Evolutionary conservation across 2,888 invertebrate genomes (phyloP).

Genomic region (Pomacea canaliculata): DNA sequence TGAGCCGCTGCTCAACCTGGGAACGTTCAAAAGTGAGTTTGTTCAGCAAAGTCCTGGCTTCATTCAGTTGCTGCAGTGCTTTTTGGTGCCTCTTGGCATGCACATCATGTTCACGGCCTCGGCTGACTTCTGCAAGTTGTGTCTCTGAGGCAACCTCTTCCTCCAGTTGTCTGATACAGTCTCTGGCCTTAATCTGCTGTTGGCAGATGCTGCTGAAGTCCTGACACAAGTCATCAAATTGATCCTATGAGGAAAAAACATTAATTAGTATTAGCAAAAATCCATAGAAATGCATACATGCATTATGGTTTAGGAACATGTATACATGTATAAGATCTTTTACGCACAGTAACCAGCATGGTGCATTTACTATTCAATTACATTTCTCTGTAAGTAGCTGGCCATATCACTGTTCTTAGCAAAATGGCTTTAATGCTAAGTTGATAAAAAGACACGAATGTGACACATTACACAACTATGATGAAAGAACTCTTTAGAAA

Average conservation of each 20-base stretch:
- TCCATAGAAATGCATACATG: not conserved
- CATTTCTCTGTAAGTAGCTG: too few relatives aligned
- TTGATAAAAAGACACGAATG: too few relatives aligned
- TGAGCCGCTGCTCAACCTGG: constrained; percentile 43
- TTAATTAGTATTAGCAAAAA: not conserved
- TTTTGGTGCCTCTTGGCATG: constrained; percentile 33
- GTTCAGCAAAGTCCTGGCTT: constrained; percentile 40
- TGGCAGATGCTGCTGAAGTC: constrained; percentile 57
- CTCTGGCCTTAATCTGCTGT: constrained; percentile 43
- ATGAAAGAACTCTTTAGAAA: too few relatives aligned
- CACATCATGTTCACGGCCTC: constrained; percentile 38
- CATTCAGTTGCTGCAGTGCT: constrained; percentile 37
- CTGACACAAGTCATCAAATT: constrained; percentile 53
- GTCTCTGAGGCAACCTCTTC: constrained; percentile 45
- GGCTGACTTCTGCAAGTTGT: constrained; percentile 40
- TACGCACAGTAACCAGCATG: too few relatives aligned
- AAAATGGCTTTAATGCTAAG: too few relatives aligned
- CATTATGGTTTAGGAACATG: too few relatives aligned
- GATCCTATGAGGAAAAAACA: constrained; percentile 40
- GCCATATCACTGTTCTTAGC: too few relatives aligned
- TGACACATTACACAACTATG: too few relatives aligned
- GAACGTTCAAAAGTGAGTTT: constrained; percentile 50
- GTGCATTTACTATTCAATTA: too few relatives aligned
- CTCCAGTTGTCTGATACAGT: constrained; percentile 44
- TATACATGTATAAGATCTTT: too few relatives aligned